A percentile compares a stretch with the other conserved stretches of the same genome.
Evolutionary conservation across 2,888 invertebrate species (phyloP).

Genomic region (Cheilosia vernalis): DNA sequence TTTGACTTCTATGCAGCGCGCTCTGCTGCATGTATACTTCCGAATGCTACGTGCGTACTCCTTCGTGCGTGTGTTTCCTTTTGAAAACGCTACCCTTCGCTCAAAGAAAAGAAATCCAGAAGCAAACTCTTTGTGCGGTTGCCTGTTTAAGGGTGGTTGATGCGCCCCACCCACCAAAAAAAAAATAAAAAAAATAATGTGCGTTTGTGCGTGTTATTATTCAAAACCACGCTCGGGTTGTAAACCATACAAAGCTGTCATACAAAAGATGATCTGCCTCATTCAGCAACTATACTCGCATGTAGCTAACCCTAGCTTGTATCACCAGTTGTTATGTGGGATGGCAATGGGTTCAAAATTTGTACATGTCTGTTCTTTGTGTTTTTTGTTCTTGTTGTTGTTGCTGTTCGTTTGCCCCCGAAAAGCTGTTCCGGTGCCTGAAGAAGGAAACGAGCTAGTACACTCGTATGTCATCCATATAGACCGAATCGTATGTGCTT

Average conservation of each 20-base stretch:
- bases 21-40: constrained; percentile 19
- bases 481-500: constrained; percentile 14
- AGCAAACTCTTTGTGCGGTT: constrained; percentile 4
- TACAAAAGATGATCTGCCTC: constrained; percentile 68
- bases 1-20: constrained; percentile 44
- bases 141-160: neutral
- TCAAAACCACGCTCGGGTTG: constrained; percentile 68
- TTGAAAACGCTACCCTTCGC: constrained; percentile 11
- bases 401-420: neutral
- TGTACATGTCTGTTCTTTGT: constrained; percentile 55
- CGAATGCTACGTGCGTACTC: constrained; percentile 59
- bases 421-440: constrained; percentile 65
- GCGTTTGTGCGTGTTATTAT: constrained; percentile 64
- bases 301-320: neutral
- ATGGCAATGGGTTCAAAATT: constrained; percentile 43
- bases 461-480: neutral
- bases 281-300: constrained; percentile 50
- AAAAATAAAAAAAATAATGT: constrained; percentile 10
- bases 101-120: constrained; percentile 10
- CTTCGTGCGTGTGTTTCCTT: constrained; percentile 18
- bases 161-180: neutral
- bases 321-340: neutral
- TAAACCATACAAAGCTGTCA: constrained; percentile 56
- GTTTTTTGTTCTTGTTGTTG: constrained; percentile 5
- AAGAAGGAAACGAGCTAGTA: neutral